Evolutionary conservation across 2,888 invertebrate genomes (phyloP).

Genomic region (Tillus elongatus): DNA sequence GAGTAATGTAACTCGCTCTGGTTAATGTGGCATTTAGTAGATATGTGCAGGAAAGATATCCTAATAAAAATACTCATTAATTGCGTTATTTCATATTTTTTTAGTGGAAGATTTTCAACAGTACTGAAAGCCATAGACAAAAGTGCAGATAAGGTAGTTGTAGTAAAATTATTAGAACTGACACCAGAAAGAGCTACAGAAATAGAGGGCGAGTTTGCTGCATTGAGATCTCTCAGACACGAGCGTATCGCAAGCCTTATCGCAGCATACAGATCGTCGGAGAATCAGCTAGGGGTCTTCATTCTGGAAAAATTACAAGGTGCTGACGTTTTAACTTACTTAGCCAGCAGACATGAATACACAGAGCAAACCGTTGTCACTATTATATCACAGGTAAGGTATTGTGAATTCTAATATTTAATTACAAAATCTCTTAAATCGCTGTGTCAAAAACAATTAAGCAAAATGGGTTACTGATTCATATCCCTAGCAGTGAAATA

Average conservation of each 20-base stretch:
- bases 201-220: slow-evolving; percentile 75
- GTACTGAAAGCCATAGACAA: slow-evolving; percentile 76
- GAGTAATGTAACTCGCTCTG: too few relatives aligned
- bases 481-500: too few relatives aligned
- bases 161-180: slow-evolving; percentile 73
- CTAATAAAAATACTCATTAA: too few relatives aligned
- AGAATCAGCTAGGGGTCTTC: slow-evolving; percentile 59
- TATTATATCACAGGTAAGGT: slow-evolving; percentile 64
- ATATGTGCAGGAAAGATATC: too few relatives aligned
- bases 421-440: too few relatives aligned
- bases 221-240: slow-evolving; percentile 71
- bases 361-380: slow-evolving; percentile 86
- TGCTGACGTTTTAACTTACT: slow-evolving; percentile 81
- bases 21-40: too few relatives aligned
- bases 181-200: slow-evolving; percentile 55
- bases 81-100: slow-evolving; percentile 17
- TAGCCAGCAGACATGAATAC: slow-evolving; percentile 82
- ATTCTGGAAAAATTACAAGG: slow-evolving; percentile 81
- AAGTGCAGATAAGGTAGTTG: slow-evolving; percentile 63
- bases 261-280: slow-evolving; percentile 61
- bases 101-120: slow-evolving; percentile 75
- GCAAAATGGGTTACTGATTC: too few relatives aligned
- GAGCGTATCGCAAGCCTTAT: slow-evolving; percentile 74
- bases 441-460: too few relatives aligned
- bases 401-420: too few relatives aligned